phyloP scores from a whole-genome alignment of 2,797 vertebrate genomes.

The Chanos chanos region DNA sequence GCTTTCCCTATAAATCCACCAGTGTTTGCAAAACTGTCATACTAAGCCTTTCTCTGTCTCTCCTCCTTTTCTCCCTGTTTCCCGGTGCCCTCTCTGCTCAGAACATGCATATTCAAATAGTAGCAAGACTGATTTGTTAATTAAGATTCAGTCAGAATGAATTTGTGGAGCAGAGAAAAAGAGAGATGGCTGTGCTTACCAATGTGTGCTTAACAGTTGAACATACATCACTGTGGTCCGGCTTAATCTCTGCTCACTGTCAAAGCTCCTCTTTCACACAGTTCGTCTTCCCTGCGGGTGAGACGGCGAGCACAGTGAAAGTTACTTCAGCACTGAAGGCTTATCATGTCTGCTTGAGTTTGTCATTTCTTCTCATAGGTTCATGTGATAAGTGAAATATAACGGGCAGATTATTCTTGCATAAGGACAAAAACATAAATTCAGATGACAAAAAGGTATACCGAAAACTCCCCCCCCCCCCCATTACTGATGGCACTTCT shows the following conservation, averaged over 20 bases:
- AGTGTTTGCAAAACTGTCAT: conserved; percentile 54
- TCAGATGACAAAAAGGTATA: no score
- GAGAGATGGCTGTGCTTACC: conserved; percentile 31
- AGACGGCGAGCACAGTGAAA: no score
- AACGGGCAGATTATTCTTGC: no score
- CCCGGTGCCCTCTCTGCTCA: conserved; percentile 28
- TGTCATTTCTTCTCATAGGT: no score
- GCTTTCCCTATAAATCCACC: conserved; percentile 32
- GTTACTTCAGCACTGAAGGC: no score
- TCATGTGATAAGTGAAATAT: no score
- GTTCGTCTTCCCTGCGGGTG: conserved; percentile 7
- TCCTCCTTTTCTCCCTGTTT: conserved; percentile 17
- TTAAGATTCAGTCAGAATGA: conserved; percentile 52
- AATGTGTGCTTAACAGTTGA: conserved; percentile 24
- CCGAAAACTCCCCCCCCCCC: no score
- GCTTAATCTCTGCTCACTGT: conserved; percentile 16
- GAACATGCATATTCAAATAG: conserved; percentile 47
- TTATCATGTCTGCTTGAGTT: no score
- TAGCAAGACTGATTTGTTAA: conserved; percentile 51
- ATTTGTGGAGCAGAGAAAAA: conserved; percentile 37
- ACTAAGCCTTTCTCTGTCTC: conserved; percentile 32
- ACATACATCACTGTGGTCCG: conserved; percentile 12
- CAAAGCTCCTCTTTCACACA: conserved; percentile 18
- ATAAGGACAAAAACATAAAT: no score
- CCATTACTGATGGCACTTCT: no score